phyloP scores from a whole-genome alignment of 1,140 invertebrate genomes.

The Littorina saxatilis region DNA sequence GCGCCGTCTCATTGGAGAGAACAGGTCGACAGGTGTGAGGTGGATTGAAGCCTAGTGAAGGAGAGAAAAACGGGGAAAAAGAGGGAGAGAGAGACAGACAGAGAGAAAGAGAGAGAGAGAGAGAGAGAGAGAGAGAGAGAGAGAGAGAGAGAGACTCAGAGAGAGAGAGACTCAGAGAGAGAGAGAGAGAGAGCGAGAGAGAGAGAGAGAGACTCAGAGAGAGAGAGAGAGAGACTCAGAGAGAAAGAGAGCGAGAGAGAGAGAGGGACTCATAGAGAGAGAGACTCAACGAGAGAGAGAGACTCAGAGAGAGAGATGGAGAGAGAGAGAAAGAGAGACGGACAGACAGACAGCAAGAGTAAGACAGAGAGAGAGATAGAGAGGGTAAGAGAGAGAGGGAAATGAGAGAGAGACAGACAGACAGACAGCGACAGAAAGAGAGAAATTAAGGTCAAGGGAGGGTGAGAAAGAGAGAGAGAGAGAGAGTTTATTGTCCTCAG shows the following conservation, averaged over 20 bases:
- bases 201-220: neutral
- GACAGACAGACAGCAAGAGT: neutral
- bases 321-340: neutral
- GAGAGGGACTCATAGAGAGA: neutral
- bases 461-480: too few relatives aligned
- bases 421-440: neutral
- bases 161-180: neutral
- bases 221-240: neutral
- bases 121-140: slow-evolving; percentile 6
- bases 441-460: too few relatives aligned
- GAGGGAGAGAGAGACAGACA: neutral
- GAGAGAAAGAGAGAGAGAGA: neutral
- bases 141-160: neutral
- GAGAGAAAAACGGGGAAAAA: too few relatives aligned
- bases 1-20: too few relatives aligned
- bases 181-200: neutral
- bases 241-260: slow-evolving; percentile 3
- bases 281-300: neutral
- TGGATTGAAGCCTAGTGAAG: too few relatives aligned
- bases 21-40: too few relatives aligned
- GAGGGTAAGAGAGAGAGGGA: neutral
- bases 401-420: neutral
- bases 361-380: neutral
- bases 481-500: too few relatives aligned
- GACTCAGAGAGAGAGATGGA: neutral